Evolutionary conservation across 2,888 invertebrate species (phyloP).

Genomic region (Phrixothrix hirtus): DNA sequence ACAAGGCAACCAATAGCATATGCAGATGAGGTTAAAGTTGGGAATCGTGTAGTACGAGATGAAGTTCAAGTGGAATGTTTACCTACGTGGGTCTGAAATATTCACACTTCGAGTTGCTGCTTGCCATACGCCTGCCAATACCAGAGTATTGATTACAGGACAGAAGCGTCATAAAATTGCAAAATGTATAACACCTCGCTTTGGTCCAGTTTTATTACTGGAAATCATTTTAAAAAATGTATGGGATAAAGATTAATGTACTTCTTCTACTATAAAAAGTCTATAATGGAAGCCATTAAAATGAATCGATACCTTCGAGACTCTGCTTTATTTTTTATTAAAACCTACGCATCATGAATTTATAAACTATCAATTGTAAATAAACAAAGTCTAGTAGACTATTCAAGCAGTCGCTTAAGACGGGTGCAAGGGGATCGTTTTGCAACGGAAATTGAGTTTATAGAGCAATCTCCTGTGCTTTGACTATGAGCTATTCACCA

Average conservation of each 20-base stretch:
- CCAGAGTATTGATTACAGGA: slow-evolving; percentile 20
- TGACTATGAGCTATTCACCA: slow-evolving; percentile 43
- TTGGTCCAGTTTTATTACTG: not conserved
- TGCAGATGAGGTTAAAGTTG: slow-evolving; percentile 31
- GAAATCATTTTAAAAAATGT: not conserved
- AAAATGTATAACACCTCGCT: not conserved
- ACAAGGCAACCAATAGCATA: slow-evolving; percentile 23
- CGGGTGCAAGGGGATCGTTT: slow-evolving; percentile 38
- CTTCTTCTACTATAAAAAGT: not conserved
- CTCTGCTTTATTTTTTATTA: too few relatives aligned
- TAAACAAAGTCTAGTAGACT: slow-evolving; percentile 1
- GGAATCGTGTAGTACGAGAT: slow-evolving; percentile 30
- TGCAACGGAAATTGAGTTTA: slow-evolving; percentile 46
- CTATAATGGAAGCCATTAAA: not conserved
- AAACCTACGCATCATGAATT: not conserved
- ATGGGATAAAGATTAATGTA: not conserved
- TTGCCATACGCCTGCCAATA: slow-evolving; percentile 27
- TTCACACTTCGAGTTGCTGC: slow-evolving; percentile 23
- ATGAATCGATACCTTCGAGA: too few relatives aligned
- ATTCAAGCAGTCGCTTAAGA: slow-evolving; percentile 8
- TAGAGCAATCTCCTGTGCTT: slow-evolving; percentile 45
- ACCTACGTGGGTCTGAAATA: slow-evolving; percentile 27
- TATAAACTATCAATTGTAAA: not conserved
- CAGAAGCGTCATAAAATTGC: slow-evolving; percentile 11
- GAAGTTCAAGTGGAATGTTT: slow-evolving; percentile 30